Evolutionary conservation across 2,797 vertebrate species (phyloP).

Genomic region (Spinus pinus): DNA sequence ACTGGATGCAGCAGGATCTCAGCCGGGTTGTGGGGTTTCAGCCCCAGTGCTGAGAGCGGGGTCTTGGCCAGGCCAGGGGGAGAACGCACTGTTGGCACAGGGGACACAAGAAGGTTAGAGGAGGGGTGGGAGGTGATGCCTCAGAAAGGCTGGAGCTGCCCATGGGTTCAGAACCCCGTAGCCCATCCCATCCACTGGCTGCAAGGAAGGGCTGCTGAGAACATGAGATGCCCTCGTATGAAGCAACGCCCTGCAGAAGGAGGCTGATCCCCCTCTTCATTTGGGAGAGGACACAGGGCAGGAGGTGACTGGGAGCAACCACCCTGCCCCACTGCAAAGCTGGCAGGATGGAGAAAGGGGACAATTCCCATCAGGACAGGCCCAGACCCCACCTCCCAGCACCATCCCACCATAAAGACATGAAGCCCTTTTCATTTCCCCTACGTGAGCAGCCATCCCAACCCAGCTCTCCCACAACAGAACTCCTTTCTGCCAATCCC

Average conservation of each 20-base stretch:
- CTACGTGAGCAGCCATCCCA: not conserved
- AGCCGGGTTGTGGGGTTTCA: constrained; percentile 95
- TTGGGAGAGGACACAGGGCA: fast-evolving
- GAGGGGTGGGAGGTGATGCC: not conserved
- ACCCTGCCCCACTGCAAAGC: not conserved
- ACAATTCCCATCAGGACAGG: not conserved
- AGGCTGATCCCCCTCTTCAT: not conserved
- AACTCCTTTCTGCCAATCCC: not conserved
- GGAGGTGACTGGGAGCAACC: not conserved
- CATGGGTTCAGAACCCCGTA: not conserved
- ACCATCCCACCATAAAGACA: not conserved
- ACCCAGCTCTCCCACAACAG: not conserved
- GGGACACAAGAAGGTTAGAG: not conserved
- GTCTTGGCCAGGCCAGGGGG: constrained; percentile 96
- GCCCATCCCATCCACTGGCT: not conserved
- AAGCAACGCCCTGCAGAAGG: not conserved
- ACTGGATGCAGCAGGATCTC: constrained; percentile 89
- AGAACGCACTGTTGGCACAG: constrained; percentile 82
- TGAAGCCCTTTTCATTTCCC: not conserved
- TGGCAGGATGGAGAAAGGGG: not conserved
- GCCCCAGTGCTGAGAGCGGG: constrained; percentile 90
- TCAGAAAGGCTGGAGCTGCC: not conserved
- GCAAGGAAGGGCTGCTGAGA: not conserved
- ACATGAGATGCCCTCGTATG: not conserved
- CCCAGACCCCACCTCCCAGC: not conserved